Evolutionary conservation across 2,113 vertebrate genomes (phyloP), one percentile per base, ranked within the genome.

Genomic region (Mesembrinibis cayennensis): DNA sequence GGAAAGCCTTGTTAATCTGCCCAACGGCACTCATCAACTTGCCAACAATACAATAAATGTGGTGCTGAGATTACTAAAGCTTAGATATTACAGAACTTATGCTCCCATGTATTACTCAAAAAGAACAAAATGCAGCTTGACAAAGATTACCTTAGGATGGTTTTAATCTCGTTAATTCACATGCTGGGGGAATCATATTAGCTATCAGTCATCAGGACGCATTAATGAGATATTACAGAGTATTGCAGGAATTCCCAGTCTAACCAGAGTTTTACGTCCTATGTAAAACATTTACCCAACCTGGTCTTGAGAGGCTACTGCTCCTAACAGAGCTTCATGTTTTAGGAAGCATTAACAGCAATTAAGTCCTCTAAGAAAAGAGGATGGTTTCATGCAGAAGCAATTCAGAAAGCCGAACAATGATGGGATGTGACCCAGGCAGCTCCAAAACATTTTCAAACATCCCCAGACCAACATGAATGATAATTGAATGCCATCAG

Each of bases 21-120:
- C 65, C 6, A 0, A 13, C 0, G 2, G 52, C 30, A 18, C 38
- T 40, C 0, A 2, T 21, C 65, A 66, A 45, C 27, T 42, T 55
- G 65, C 38, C 70, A 63, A 13, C n/a, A 5, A 4, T 1, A 21
- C 22, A 30, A n/a, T 12, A 73, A 91, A 77, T 0, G 42, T 9
- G 6, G 45, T 1, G 2, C 53, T 9, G 45, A 70, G 55, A 62
- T 70, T 67, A 34, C 67, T 2, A 27, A 49, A 84, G 63, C 27
- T 83, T 58, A 49, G 81, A 27, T n/a, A 34, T 4, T 61, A 20
- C 50, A 32, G 53, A 67, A 67, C 4, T 42, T 45, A 47, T 4
- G 20, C 36, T 94, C 55, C 45, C n/a, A 9, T 34, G 29, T 13
- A 13, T 47, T 66, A 50, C 73, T 67, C 38, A 22, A 23, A n/a